A percentile compares a stretch with the other conserved stretches of the same genome.
These are phyloP conservation scores for Pasiphila rectangulata DNA, from an alignment of 2,888 invertebrate genomes.

Conservation along the genomic window DNA sequence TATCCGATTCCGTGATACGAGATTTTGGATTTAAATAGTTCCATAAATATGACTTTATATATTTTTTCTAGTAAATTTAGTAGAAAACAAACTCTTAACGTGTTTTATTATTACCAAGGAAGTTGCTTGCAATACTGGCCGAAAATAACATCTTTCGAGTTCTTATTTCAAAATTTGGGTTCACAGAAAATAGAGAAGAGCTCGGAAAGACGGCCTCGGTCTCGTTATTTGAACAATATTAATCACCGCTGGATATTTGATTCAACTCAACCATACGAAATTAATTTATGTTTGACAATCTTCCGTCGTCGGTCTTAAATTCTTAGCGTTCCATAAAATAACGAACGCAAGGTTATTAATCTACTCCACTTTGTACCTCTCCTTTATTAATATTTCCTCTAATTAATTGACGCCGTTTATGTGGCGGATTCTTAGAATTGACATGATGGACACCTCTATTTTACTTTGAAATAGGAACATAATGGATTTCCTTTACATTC, in stretches of 20 bases:
- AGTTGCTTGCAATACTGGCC: too few relatives aligned
- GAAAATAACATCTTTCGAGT: background rate
- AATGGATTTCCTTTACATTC: too few relatives aligned
- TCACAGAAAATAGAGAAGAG: background rate
- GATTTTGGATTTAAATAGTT: background rate
- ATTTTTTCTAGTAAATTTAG: too few relatives aligned
- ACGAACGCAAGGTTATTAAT: slow-evolving; percentile 33
- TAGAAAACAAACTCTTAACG: too few relatives aligned
- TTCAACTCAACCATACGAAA: slow-evolving; percentile 22
- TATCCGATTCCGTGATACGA: too few relatives aligned
- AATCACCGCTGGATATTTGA: slow-evolving; percentile 18
- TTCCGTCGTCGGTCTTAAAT: slow-evolving; percentile 26
- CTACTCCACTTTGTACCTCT: slow-evolving; percentile 24
- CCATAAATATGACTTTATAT: too few relatives aligned
- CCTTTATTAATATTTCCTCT: slow-evolving; percentile 46
- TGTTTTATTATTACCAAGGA: too few relatives aligned
- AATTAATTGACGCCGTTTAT: slow-evolving; percentile 53
- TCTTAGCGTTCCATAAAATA: slow-evolving; percentile 30
- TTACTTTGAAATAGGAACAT: too few relatives aligned
- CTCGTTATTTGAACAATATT: slow-evolving; percentile 2
- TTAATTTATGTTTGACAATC: slow-evolving; percentile 32
- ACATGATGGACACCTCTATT: too few relatives aligned
- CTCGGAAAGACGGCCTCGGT: background rate
- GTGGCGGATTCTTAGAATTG: slow-evolving; percentile 35
- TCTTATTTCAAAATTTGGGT: background rate